Conservation (phyloP, 2,888 invertebrate species). For the Yponomeuta plumbellus region DNA sequence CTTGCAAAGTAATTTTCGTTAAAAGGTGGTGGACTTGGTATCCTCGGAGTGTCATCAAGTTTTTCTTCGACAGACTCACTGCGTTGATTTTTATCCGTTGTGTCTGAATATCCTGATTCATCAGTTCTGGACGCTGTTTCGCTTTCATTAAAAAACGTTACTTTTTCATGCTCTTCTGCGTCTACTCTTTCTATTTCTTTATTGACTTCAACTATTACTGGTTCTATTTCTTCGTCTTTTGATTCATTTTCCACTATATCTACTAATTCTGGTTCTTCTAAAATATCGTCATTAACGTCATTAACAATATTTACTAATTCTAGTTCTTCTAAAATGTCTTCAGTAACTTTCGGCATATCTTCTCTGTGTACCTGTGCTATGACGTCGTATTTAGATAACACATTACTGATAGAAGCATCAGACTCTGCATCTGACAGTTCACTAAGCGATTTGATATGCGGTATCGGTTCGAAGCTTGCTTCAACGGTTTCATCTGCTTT, state of each 20-base stretch:
- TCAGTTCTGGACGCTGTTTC: constrained; percentile 63
- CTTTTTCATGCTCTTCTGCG: constrained; percentile 44
- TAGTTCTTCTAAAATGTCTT: constrained; percentile 44
- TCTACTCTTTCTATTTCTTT: constrained; percentile 25
- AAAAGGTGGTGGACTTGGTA: constrained; percentile 62
- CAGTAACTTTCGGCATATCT: constrained; percentile 60
- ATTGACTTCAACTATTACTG: constrained; percentile 16
- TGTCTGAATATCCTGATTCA: constrained; percentile 69
- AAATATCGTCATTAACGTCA: constrained; percentile 56
- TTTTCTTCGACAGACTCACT: constrained; percentile 49
- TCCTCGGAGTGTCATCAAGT: constrained; percentile 38
- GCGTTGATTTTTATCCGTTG: constrained; percentile 49
- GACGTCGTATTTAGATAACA: constrained; percentile 73
- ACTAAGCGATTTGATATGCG: constrained; percentile 57
- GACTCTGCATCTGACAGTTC: constrained; percentile 65
- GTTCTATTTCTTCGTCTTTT: constrained; percentile 26
- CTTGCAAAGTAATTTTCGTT: constrained; percentile 43
- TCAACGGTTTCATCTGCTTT: not conserved
- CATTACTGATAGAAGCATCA: constrained; percentile 60
- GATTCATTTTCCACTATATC: constrained; percentile 23
- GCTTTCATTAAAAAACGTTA: constrained; percentile 57
- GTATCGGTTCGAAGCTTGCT: constrained; percentile 27
- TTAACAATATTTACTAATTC: no score
- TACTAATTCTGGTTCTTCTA: constrained; percentile 15
- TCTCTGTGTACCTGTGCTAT: constrained; percentile 76